phyloP scores from a whole-genome alignment of 2,113 vertebrate species.

The Leuciscus idus region DNA sequence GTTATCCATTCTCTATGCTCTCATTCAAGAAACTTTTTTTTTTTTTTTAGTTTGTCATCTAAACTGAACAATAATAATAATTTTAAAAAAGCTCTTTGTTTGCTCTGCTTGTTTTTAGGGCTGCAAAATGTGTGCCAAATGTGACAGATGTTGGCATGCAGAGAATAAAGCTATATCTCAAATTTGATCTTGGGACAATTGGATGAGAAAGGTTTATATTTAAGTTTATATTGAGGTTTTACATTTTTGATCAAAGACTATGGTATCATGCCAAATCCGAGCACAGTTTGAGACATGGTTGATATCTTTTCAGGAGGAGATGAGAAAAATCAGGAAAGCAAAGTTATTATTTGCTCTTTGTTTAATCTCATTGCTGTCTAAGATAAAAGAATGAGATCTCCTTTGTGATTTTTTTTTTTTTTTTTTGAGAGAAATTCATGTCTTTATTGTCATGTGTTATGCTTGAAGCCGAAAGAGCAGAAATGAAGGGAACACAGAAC shows the following conservation, averaged over 20 bases:
- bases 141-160: no score
- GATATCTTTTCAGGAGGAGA: neutral
- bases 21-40: neutral
- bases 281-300: neutral
- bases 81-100: no score
- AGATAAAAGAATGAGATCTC: neutral
- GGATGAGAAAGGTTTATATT: neutral
- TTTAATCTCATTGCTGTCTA: neutral
- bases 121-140: no score
- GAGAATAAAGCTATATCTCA: no score
- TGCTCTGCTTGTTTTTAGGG: no score
- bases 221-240: neutral
- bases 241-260: neutral
- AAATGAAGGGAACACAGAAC: constrained; percentile 7
- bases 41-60: no score
- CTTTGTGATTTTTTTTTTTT: neutral
- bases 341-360: neutral
- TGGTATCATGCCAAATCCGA: neutral
- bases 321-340: no score
- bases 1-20: neutral
- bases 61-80: no score
- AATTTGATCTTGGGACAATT: neutral
- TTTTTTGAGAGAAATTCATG: neutral
- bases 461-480: neutral
- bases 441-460: neutral